These are phyloP conservation scores for Sebastes itinus DNA, from an alignment of 2,797 vertebrate genomes.

Conservation along the genomic window DNA sequence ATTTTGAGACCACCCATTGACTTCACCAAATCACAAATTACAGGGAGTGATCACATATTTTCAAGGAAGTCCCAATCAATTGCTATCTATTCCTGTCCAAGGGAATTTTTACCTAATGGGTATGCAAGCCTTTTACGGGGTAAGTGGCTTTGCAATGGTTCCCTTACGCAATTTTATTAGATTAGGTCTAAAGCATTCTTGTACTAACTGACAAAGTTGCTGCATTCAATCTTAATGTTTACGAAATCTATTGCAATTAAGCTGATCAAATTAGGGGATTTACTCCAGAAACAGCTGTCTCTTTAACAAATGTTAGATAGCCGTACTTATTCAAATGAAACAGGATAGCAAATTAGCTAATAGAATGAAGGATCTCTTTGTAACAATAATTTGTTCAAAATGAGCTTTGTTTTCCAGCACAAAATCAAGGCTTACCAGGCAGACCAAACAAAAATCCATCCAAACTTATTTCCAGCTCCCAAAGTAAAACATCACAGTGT, in stretches of 20 bases:
- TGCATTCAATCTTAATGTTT: constrained; percentile 88
- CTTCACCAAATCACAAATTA: constrained; percentile 82
- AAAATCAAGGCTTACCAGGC: constrained; percentile 10
- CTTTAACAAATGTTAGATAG: constrained; percentile 82
- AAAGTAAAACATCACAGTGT: constrained; percentile 13
- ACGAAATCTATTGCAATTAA: constrained; percentile 86
- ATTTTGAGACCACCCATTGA: constrained; percentile 74
- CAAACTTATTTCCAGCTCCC: constrained; percentile 20
- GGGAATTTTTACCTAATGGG: constrained; percentile 82
- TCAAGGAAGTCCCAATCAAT: constrained; percentile 86
- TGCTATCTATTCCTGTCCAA: constrained; percentile 80
- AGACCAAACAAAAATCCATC: constrained; percentile 29
- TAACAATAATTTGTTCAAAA: constrained; percentile 78
- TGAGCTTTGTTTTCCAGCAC: constrained; percentile 70
- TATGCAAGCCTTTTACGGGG: constrained; percentile 78
- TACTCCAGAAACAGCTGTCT: constrained; percentile 80
- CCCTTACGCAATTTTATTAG: constrained; percentile 81
- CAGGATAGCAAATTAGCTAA: constrained; percentile 82
- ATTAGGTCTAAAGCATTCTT: constrained; percentile 85
- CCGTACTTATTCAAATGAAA: constrained; percentile 83
- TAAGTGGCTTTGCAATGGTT: constrained; percentile 83
- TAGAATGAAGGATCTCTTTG: constrained; percentile 79
- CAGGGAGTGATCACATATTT: constrained; percentile 80
- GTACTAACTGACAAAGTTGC: constrained; percentile 84
- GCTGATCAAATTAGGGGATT: constrained; percentile 85